phyloP scores from a whole-genome alignment of 2,113 vertebrate genomes.

The Heteronetta atricapilla region DNA sequence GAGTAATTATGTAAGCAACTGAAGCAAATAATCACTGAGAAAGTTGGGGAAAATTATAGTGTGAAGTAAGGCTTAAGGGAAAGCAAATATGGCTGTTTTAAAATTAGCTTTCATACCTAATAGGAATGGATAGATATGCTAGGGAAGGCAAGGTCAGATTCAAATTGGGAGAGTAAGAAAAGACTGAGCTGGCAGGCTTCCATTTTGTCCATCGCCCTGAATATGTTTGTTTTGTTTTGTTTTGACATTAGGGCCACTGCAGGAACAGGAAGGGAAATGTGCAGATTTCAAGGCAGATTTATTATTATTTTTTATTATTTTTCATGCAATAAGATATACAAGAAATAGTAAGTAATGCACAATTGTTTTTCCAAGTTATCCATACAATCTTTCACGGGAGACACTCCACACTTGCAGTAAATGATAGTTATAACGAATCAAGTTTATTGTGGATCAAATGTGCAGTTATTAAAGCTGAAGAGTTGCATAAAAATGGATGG shows the following conservation, averaged over 20 bases:
- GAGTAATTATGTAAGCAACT: neutral
- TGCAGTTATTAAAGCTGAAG: neutral
- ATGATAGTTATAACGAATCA: neutral
- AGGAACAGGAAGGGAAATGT: neutral
- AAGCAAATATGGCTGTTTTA: neutral
- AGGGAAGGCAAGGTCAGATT: neutral
- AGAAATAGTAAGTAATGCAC: neutral
- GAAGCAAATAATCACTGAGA: neutral
- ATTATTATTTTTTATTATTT: neutral
- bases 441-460: neutral
- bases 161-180: neutral
- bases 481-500: neutral
- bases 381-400: neutral
- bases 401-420: neutral
- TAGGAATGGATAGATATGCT: neutral
- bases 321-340: neutral
- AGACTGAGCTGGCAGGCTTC: neutral
- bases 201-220: neutral
- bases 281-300: neutral
- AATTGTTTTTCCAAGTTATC: neutral
- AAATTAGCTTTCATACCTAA: neutral
- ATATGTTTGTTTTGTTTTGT: neutral
- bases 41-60: neutral
- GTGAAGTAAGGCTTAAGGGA: neutral
- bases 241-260: neutral